Evolutionary conservation across 2,888 invertebrate genomes (phyloP), one percentile per base, ranked within the genome.

Genomic region (Octodonta nipae): DNA sequence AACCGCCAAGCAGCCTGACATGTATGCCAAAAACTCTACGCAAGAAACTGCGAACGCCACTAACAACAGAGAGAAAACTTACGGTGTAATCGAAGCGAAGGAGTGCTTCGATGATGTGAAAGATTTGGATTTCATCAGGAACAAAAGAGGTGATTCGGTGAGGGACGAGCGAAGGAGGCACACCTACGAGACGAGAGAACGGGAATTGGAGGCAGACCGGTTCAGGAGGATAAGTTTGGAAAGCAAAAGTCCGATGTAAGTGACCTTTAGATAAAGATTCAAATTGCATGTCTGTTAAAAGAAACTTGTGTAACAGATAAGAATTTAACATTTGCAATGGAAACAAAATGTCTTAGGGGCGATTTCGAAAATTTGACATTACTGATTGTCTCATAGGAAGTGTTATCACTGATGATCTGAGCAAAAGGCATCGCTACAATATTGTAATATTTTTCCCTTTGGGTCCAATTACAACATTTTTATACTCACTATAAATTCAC

Each of bases 171-270:
- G 53, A 36, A 46, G 48, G 28, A 46, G 54, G 30, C 43, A 60
- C 33, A 57, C 57, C 5, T 58, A 44, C 32, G 57, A 58, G 14
- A 45, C 47, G 14, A 49, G 53, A 27, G 54, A 54, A 26, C 42
- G 56, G 32, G 58, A 56, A 35, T 41, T 46, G 22, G 59, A 57
- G 22, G 34, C 44, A 16, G 57, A 57, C n/a, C 38, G 51, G 28
- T 43, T 54, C 35, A 51, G 52, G 31, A 51, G 60, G 38, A 48
- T 55, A 22, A 61, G 61, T 46, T 49, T 61, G 42, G 61, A 61
- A 26, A 51, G 46, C 34, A 52, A 50, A 38, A 57, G 57, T 44
- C 53, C 58, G 13, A 55, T 56, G 60, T 63, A 46, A 47, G 49
- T 46, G n/a, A 24, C 17, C 36, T 17, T 14, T 24, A 29, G n/a